Percentiles rank a stretch among this genome's conserved stretches.
Conservation (phyloP, 2,888 invertebrate species). For the Metalampra italica region DNA sequence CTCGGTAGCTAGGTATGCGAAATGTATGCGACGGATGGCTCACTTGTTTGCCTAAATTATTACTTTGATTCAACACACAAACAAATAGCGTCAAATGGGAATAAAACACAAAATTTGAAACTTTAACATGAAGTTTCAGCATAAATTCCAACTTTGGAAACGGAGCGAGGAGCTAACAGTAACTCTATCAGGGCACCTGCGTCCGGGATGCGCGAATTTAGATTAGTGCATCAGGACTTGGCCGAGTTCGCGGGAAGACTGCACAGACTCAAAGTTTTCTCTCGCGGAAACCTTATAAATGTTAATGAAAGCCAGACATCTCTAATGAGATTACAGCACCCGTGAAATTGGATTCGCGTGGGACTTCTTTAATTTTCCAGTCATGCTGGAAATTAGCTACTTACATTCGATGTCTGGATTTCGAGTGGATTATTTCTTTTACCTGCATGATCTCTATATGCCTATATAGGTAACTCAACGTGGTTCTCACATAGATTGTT, state of each 20-base stretch:
- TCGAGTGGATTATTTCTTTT: slow-evolving; percentile 32
- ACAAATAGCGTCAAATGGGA: background rate
- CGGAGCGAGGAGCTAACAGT: slow-evolving; percentile 32
- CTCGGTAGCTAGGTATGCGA: no score
- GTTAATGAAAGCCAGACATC: slow-evolving; percentile 73
- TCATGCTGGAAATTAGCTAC: slow-evolving; percentile 64
- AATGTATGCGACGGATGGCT: no score
- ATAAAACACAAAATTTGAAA: background rate
- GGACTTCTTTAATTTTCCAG: slow-evolving; percentile 75
- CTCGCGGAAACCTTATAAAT: slow-evolving; percentile 68
- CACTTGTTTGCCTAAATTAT: no score
- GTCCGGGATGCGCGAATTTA: slow-evolving; percentile 54
- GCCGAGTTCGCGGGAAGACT: slow-evolving; percentile 27
- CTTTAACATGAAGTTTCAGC: slow-evolving; percentile 31
- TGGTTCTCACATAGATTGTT: no score
- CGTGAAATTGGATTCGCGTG: slow-evolving; percentile 71
- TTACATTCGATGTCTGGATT: slow-evolving; percentile 32
- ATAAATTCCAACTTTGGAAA: slow-evolving; percentile 54
- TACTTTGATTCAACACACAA: no score
- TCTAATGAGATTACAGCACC: slow-evolving; percentile 73
- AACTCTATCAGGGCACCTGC: slow-evolving; percentile 59
- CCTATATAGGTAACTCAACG: no score
- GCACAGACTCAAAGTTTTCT: slow-evolving; percentile 46
- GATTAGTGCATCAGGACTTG: slow-evolving; percentile 53
- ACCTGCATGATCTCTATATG: slow-evolving; percentile 1